These are phyloP conservation scores for Umimayanthus chanpuru DNA, from an alignment of 92 coral and sea anemone species.

Conservation along the genomic window DNA sequence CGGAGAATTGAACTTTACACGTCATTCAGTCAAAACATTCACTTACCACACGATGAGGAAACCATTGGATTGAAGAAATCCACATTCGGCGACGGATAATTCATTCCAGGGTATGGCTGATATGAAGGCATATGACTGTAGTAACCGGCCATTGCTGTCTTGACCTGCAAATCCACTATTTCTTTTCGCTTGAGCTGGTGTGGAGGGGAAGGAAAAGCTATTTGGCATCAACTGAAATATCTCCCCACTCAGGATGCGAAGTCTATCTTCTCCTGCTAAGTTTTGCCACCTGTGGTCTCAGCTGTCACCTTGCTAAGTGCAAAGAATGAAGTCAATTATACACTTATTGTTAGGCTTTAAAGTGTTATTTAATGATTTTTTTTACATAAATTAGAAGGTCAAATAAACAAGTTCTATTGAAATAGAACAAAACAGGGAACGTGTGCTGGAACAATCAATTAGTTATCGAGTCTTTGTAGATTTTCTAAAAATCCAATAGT, in stretches of 20 bases:
- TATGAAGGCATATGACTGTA: constrained; percentile 85
- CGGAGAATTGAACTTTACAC: neutral
- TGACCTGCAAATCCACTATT: neutral
- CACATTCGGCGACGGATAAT: constrained; percentile 78
- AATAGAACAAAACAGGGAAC: constrained; percentile 36
- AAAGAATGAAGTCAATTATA: constrained; percentile 66
- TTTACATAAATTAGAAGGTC: constrained; percentile 46
- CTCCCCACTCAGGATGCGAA: constrained; percentile 11
- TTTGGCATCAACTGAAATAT: constrained; percentile 31
- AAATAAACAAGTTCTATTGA: constrained; percentile 34
- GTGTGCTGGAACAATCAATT: constrained; percentile 7
- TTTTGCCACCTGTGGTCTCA: constrained; percentile 43
- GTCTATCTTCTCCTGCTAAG: constrained; percentile 31
- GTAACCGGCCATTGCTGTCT: constrained; percentile 84
- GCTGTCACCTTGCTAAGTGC: constrained; percentile 65
- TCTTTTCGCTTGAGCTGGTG: neutral
- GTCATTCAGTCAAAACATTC: neutral
- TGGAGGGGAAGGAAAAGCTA: constrained; percentile 25
- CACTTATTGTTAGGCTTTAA: constrained; percentile 62
- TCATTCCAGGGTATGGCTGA: constrained; percentile 70
- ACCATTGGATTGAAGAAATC: constrained; percentile 90
- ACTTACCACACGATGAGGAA: constrained; percentile 88
- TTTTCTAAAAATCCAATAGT: constrained; percentile 3
- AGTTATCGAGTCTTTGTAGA: constrained; percentile 2
- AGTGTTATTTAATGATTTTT: constrained; percentile 51